Evolutionary conservation across 2,888 invertebrate species (phyloP), one percentile per base, ranked within the genome.

Genomic region (Lissocephala sabroskyi): DNA sequence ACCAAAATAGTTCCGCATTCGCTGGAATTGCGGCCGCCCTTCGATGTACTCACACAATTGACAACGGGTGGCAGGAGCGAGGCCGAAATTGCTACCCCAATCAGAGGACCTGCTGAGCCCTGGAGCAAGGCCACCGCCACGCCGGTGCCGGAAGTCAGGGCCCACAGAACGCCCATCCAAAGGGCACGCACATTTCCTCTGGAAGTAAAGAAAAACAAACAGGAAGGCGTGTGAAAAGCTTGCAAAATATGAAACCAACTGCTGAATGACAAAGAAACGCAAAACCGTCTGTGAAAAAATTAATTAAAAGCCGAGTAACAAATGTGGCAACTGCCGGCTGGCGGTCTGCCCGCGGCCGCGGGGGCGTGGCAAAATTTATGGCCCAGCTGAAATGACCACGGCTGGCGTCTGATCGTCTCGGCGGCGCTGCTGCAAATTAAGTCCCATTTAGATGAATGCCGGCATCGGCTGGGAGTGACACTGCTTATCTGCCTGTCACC

Each of bases 11-110:
- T n/a, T n/a, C n/a, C n/a, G n/a, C n/a, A n/a, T n/a, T n/a, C n/a
- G n/a, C n/a, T n/a, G n/a, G n/a, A n/a, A n/a, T n/a, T n/a, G n/a
- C n/a, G n/a, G n/a, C n/a, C n/a, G n/a, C n/a, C n/a, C n/a, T n/a
- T n/a, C n/a, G n/a, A n/a, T n/a, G n/a, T n/a, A 86, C 90, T 87
- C 85, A 92, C 94, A 76, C 93, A 92, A 85, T 95, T 95, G 17
- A 94, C 94, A 47, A 93, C 92, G 3, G 94, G 95, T 14, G 95
- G 95, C 51, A 95, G 81, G 43, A 95, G 85, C 0, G 94, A 94
- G 0, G 94, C 94, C 13, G 94, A 94, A 79, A 95, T 95, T n/a
- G 95, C 95, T 44, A 95, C 94, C 50, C 94, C 95, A 57, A 95
- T 94, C 41, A 95, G 85, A 0, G 94, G 94, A 0, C 94, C 94